Base-by-base conservation (phyloP, 1,140 invertebrate genomes). In the Formica selysi region DNA sequence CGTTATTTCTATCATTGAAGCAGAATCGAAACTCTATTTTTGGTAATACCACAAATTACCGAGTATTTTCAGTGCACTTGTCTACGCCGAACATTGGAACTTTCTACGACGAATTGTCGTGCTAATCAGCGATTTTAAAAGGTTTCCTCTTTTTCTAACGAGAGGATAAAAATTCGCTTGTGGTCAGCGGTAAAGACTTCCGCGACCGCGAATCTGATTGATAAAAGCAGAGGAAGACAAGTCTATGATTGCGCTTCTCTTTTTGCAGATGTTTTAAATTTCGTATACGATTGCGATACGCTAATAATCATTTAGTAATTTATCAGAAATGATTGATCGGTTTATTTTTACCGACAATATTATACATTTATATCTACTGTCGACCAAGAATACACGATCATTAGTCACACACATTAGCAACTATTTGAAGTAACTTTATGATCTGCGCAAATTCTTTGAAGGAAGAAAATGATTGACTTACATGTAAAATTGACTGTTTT, bases 401-500 rank as follows among this genome's bases (percentile, higher is more conserved):
- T 29, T 29, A 79, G 16, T 29, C 13, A 44, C 6, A 44, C 6
- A n/a, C 11, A 4, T 48, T 67, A 36, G 61, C n/a, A 67, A 29
- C 6, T 48, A 65, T 67, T 51, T 48, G n/a, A 79, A 41, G 26
- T n/a, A 79, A 67, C 29, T 79, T 79, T 36, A 79, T 22, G 76
- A 26, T 3, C 3, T 8, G 19, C 7, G 2, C 32, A n/a, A 78
- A 78, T 13, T 44, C 13, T 26, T 78, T 78, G 13, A 65, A 6
- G 51, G 65, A 78, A 78, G 62, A 54, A 68, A 79, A 13, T 54
- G n/a, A 79, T 68, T 68, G n/a, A 13, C 26, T 36, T 54, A 3
- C 4, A 51, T 32, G 29, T 16, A 36, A 32, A 36, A n/a, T 0
- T 32, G 16, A 4, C 0, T 74, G 26, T 29, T 57, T 76, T 62